Evolutionary conservation across 2,888 invertebrate species (phyloP), one percentile per base, ranked within the genome.

Genomic region (Lasioglossum vierecki): DNA sequence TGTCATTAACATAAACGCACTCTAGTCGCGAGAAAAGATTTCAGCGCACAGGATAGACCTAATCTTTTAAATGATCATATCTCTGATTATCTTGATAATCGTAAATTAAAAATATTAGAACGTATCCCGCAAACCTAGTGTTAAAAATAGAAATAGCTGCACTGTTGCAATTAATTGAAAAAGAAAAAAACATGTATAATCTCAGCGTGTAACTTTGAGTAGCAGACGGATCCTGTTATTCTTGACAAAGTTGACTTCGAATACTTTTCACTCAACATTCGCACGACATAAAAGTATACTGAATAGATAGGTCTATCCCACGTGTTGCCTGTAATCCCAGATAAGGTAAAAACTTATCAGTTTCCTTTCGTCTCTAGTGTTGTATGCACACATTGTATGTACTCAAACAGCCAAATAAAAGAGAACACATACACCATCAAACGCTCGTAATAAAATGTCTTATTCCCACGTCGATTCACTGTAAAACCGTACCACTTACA

Each of bases 401-500:
- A 39, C 66, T 72, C 49, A 41, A 1, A 9, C 30, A 8, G 66
- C 66, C n/a, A 26, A 4, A n/a, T 72, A n/a, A 81, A 66, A 78
- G 79, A 78, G 72, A 78, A 30, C 30, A 30, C 74, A 75, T 72
- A 86, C 77, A 79, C 66, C 26, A 39, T 83, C 41, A 53, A 77
- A 66, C 30, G 82, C 79, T 60, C 70, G 26, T 57, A 57, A 78
- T 49, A 76, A 80, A 80, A 76, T 75, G 79, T 78, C 70, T 76
- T 39, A 57, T 79, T 26, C 57, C 79, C 71, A 73, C 79, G 49
- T 76, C 35, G 70, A 46, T 44, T 75, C 88, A 88, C 88, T 88
- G 82, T 79, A 73, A 76, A 85, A 88, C 30, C 73, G 57, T 90
- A 71, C 79, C 76, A 87, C 82, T 83, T 75, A 73, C 78, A 76